Conservation (phyloP, 2,113 vertebrate genomes). For the Acinonyx jubatus region DNA sequence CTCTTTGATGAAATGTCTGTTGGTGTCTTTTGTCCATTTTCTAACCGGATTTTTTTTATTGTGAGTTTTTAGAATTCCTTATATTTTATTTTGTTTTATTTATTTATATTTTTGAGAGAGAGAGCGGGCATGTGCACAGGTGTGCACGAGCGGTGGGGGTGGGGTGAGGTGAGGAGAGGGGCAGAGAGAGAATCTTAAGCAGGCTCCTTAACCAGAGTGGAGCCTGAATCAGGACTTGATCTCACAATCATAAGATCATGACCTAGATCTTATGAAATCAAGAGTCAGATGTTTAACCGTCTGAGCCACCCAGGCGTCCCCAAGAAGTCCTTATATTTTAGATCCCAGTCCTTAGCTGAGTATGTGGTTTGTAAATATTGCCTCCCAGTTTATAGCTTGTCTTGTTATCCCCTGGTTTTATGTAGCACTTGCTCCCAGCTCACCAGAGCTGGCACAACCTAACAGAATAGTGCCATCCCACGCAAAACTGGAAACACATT, state of each 20-base stretch:
- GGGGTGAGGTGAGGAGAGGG: no score
- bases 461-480: neutral
- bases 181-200: no score
- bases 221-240: no score
- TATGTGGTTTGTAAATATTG: neutral
- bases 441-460: neutral
- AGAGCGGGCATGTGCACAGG: no score
- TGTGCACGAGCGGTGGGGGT: no score
- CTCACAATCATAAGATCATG: no score
- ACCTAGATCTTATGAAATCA: no score
- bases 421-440: neutral
- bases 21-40: neutral
- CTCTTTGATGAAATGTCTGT: neutral
- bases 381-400: neutral
- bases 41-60: neutral
- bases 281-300: no score
- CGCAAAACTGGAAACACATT: neutral
- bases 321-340: neutral
- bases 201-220: no score
- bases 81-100: neutral
- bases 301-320: no score
- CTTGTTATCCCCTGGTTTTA: neutral
- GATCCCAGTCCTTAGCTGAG: neutral
- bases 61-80: neutral
- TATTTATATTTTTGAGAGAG: no score